Percentiles rank a stretch among this genome's conserved stretches.
These are phyloP conservation scores for Ceratosolen fusciceps DNA, from an alignment of 1,140 invertebrate species.

Conservation along the genomic window DNA sequence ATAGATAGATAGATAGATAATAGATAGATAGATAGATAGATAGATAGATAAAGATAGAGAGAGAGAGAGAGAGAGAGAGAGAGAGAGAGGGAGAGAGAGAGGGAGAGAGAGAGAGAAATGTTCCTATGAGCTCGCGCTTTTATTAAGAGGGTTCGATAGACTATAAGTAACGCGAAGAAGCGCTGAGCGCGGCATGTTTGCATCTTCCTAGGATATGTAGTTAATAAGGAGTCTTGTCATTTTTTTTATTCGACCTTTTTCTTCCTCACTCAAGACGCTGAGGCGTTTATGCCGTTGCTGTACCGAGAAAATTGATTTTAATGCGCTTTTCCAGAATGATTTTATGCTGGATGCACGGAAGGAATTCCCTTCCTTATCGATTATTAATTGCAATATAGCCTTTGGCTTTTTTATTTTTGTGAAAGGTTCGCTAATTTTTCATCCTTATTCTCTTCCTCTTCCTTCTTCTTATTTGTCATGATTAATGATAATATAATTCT, in stretches of 20 bases:
- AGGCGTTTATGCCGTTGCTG: not conserved
- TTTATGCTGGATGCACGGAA: not conserved
- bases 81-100: not conserved
- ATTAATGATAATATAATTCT: constrained; percentile 9
- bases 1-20: too few relatives aligned
- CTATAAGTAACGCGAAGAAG: not conserved
- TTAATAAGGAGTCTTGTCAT: constrained; percentile 22
- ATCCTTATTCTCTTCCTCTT: not conserved
- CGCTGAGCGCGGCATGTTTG: not conserved
- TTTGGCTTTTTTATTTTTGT: not conserved
- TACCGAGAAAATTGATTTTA: constrained; percentile 35
- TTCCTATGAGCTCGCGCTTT: not conserved
- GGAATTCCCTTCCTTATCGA: constrained; percentile 31
- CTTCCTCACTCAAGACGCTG: not conserved
- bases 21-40: too few relatives aligned
- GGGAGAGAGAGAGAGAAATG: not conserved
- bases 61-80: not conserved
- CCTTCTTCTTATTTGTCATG: not conserved
- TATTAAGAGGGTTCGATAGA: not conserved
- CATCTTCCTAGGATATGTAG: not conserved
- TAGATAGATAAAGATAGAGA: not conserved
- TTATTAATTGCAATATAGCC: constrained; percentile 19
- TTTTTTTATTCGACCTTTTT: not conserved
- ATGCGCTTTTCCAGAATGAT: not conserved
- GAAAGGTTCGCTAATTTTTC: not conserved